A percentile compares a stretch with the other conserved stretches of the same genome.
phyloP scores from a whole-genome alignment of 2,113 vertebrate species.

The Talpa occidentalis region DNA sequence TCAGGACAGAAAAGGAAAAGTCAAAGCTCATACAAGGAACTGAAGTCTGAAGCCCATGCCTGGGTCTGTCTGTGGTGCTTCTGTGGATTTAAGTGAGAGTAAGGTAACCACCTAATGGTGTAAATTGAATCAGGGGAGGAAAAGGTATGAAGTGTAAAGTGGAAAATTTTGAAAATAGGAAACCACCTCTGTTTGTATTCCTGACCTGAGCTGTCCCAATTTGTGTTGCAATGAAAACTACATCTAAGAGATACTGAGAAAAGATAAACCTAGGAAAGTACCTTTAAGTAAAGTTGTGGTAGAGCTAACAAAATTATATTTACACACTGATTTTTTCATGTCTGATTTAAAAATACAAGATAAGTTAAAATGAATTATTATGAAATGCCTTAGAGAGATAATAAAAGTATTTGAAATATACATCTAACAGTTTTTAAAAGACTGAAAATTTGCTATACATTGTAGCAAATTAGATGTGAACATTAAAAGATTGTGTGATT shows the following conservation, averaged over 20 bases:
- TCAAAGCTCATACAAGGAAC: background rate
- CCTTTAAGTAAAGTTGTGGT: background rate
- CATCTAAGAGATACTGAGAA: background rate
- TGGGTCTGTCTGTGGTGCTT: background rate
- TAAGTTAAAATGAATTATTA: constrained; percentile 29
- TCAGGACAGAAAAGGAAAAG: constrained; percentile 82
- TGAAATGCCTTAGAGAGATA: constrained; percentile 10
- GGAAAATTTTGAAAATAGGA: constrained; percentile 14
- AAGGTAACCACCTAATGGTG: background rate
- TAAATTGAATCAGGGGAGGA: background rate
- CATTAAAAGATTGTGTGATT: background rate
- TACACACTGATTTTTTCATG: background rate
- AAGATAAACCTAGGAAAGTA: background rate
- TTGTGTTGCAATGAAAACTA: background rate
- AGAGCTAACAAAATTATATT: background rate
- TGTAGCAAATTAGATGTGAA: constrained; percentile 37
- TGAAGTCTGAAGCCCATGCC: background rate
- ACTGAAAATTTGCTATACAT: background rate
- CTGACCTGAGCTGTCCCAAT: background rate
- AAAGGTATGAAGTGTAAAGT: background rate
- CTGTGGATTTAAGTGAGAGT: background rate
- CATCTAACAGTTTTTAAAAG: constrained; percentile 23
- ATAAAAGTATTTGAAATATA: constrained; percentile 6
- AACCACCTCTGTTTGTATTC: background rate
- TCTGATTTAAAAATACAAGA: constrained; percentile 14